Conservation (phyloP, 2,113 vertebrate species). For the Eupsittula cactorum region DNA sequence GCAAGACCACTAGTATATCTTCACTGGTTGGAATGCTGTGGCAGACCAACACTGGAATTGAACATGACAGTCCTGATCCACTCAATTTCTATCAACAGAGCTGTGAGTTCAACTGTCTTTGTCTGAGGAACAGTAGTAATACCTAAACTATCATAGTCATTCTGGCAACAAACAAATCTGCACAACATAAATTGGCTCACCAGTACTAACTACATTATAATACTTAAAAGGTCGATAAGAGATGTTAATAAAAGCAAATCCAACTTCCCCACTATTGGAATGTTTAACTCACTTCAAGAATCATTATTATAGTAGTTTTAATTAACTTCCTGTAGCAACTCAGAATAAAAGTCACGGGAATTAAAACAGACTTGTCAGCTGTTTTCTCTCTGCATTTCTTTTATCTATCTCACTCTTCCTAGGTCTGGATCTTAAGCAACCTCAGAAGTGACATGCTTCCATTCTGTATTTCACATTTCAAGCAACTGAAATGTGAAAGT, state of each 20-base stretch:
- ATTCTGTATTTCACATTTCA: not conserved
- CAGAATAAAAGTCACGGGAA: not conserved
- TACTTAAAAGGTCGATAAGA: not conserved
- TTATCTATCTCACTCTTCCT: not conserved
- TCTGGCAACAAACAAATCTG: not conserved
- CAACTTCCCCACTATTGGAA: not conserved
- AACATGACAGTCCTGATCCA: not conserved
- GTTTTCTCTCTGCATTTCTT: not conserved
- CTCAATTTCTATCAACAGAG: not conserved
- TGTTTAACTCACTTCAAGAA: not conserved
- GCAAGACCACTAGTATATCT: not conserved
- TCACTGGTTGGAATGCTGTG: not conserved
- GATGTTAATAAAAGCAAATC: conserved; percentile 2
- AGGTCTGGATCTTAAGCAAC: not conserved
- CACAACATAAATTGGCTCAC: not conserved
- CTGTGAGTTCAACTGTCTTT: not conserved
- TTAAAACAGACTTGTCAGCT: not conserved
- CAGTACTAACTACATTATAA: not conserved
- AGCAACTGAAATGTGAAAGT: not conserved
- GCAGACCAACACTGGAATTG: not conserved
- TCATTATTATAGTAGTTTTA: not conserved
- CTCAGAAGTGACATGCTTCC: not conserved
- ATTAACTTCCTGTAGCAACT: not conserved
- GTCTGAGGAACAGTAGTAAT: not conserved
- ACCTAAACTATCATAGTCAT: not conserved